Percentiles rank a stretch among this genome's conserved stretches.
phyloP scores from a whole-genome alignment of 1,140 invertebrate species.

The Lucilia cuprina region DNA sequence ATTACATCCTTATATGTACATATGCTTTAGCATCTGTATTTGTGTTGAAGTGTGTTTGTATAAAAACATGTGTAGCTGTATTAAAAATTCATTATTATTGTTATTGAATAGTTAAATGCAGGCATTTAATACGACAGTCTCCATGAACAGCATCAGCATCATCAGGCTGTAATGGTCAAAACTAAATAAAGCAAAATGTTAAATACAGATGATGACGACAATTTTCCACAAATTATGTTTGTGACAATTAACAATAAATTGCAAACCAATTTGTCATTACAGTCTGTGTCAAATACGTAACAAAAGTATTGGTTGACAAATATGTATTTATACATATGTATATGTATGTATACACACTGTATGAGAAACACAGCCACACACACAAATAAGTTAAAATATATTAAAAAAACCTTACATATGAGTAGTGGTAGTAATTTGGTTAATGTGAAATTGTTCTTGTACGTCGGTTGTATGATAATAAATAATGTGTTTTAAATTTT shows the following conservation, averaged over 20 bases:
- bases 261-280: constrained; percentile 37
- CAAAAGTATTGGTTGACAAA: constrained; percentile 19
- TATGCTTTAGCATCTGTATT: neutral
- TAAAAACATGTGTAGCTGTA: neutral
- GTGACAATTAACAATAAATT: constrained; percentile 38
- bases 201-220: constrained; percentile 24
- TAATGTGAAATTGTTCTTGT: too few species aligned
- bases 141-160: neutral
- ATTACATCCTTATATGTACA: neutral
- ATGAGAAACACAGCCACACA: too few species aligned
- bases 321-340: neutral
- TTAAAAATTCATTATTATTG: neutral
- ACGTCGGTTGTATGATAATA: too few species aligned
- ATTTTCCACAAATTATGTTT: constrained; percentile 32
- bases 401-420: too few species aligned
- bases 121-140: neutral
- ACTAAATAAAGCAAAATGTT: constrained; percentile 22
- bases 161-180: neutral
- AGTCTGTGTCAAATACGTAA: constrained; percentile 27
- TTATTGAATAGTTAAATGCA: neutral
- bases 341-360: neutral
- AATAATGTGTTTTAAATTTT: too few species aligned
- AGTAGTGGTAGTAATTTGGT: too few species aligned
- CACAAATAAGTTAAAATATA: too few species aligned
- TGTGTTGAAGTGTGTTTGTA: neutral